A percentile compares a stretch with the other conserved stretches of the same genome.
phyloP scores from a whole-genome alignment of 2,888 invertebrate genomes.

The Xanthia icteritia region DNA sequence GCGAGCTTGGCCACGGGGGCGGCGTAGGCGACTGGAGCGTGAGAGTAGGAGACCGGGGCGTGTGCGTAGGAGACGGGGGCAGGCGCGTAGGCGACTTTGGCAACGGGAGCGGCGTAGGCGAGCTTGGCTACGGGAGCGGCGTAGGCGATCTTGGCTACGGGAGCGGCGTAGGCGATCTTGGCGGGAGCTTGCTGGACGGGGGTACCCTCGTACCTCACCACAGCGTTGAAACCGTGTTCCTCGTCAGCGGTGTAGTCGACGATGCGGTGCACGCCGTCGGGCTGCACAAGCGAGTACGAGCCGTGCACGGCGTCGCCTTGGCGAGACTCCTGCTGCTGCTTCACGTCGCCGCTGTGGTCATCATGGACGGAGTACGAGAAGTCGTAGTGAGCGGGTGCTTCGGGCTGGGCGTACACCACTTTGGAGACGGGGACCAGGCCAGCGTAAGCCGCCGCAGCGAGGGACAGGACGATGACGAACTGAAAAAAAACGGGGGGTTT shows the following conservation, averaged over 20 bases:
- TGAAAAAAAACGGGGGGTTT: slow-evolving; percentile 61
- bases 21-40: slow-evolving; percentile 66
- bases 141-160: slow-evolving; percentile 51
- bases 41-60: slow-evolving; percentile 78
- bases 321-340: slow-evolving; percentile 86
- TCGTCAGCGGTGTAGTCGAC: slow-evolving; percentile 85
- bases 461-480: slow-evolving; percentile 79
- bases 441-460: slow-evolving; percentile 76
- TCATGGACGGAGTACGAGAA: slow-evolving; percentile 37
- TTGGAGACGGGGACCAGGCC: slow-evolving; percentile 75
- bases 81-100: slow-evolving; percentile 62
- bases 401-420: slow-evolving; percentile 79
- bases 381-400: slow-evolving; percentile 78
- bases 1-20: slow-evolving; percentile 61
- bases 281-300: slow-evolving; percentile 87
- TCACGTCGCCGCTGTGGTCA: slow-evolving; percentile 84
- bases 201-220: slow-evolving; percentile 82
- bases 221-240: slow-evolving; percentile 85
- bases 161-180: slow-evolving; percentile 62
- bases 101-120: slow-evolving; percentile 58
- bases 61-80: slow-evolving; percentile 72
- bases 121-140: slow-evolving; percentile 61
- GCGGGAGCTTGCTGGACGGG: slow-evolving; percentile 59
- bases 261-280: slow-evolving; percentile 86
- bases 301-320: slow-evolving; percentile 85